phyloP scores from a whole-genome alignment of 2,797 vertebrate species.

The Lycodopsis pacificus region DNA sequence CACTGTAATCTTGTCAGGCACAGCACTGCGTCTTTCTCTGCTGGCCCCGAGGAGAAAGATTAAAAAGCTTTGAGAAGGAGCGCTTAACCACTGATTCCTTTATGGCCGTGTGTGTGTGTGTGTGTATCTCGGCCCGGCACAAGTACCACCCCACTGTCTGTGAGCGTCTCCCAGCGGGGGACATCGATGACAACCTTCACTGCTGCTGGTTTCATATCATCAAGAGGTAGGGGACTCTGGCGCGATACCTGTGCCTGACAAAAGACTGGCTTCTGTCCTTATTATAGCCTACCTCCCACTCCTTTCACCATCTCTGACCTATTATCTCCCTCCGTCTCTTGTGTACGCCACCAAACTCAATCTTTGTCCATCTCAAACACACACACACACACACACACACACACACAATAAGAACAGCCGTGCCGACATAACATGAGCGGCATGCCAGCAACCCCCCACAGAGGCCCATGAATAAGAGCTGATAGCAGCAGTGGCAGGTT shows the following conservation, averaged over 20 bases:
- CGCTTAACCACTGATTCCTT: conserved; percentile 68
- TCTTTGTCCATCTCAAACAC: conserved; percentile 47
- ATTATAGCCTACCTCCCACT: neutral
- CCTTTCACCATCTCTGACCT: conserved; percentile 22
- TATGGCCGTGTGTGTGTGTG: conserved; percentile 36
- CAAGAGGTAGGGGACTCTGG: conserved; percentile 20
- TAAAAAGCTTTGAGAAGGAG: conserved; percentile 71
- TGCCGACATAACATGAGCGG: conserved; percentile 65
- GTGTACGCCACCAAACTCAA: conserved; percentile 24
- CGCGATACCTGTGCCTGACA: conserved; percentile 24
- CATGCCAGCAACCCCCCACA: conserved; percentile 61
- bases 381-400: conserved; percentile 35
- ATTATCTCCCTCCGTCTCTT: conserved; percentile 28
- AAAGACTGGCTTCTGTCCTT: conserved; percentile 13
- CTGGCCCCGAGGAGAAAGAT: conserved; percentile 67
- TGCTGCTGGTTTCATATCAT: conserved; percentile 26
- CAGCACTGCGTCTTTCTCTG: conserved; percentile 73
- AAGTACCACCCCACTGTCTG: conserved; percentile 32
- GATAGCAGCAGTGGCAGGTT: conserved; percentile 63
- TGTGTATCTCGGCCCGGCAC: conserved; percentile 30
- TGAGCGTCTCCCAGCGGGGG: conserved; percentile 25
- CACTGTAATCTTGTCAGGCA: conserved; percentile 74
- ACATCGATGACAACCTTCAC: conserved; percentile 50
- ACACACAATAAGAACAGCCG: conserved; percentile 46
- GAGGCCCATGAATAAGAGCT: conserved; percentile 64